Conservation (phyloP, 2,888 invertebrate genomes). For the Gerris lacustris region DNA sequence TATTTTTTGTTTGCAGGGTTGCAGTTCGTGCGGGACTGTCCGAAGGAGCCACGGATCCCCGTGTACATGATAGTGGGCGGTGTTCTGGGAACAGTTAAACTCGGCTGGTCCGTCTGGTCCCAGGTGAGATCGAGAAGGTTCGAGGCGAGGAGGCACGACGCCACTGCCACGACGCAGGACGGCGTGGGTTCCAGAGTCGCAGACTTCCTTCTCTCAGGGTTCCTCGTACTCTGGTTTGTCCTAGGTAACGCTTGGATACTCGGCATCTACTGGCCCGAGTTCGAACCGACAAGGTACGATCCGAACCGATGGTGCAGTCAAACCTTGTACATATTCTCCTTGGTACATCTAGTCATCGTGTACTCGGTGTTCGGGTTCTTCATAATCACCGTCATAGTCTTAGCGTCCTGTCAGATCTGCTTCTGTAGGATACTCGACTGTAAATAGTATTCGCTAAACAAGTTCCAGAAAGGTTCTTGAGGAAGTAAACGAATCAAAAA, state of each 20-base stretch:
- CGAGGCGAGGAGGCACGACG: conserved; percentile 35
- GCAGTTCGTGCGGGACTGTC: conserved; percentile 66
- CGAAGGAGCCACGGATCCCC: conserved; percentile 61
- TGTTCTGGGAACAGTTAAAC: conserved; percentile 55
- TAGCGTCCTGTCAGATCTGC: conserved; percentile 56
- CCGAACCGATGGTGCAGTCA: conserved; percentile 70
- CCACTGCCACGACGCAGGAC: conserved; percentile 33
- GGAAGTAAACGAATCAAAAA: background rate
- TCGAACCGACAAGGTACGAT: conserved; percentile 55
- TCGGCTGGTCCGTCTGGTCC: conserved; percentile 53
- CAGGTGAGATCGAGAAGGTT: conserved; percentile 50
- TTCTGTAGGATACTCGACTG: conserved; percentile 45
- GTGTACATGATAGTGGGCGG: conserved; percentile 78
- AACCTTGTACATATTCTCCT: conserved; percentile 61
- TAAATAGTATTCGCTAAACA: conserved; percentile 25
- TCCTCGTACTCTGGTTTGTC: conserved; percentile 62
- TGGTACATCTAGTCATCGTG: conserved; percentile 58
- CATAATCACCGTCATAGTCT: conserved; percentile 45
- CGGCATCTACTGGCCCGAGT: conserved; percentile 63
- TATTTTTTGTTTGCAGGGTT: conserved; percentile 47
- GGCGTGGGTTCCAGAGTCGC: conserved; percentile 47
- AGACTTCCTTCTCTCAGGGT: conserved; percentile 52
- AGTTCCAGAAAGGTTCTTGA: conserved; percentile 1
- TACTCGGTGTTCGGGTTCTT: conserved; percentile 51
- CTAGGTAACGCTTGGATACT: conserved; percentile 70